phyloP scores from a whole-genome alignment of 2,888 invertebrate genomes.

The Synergus japonicus region DNA sequence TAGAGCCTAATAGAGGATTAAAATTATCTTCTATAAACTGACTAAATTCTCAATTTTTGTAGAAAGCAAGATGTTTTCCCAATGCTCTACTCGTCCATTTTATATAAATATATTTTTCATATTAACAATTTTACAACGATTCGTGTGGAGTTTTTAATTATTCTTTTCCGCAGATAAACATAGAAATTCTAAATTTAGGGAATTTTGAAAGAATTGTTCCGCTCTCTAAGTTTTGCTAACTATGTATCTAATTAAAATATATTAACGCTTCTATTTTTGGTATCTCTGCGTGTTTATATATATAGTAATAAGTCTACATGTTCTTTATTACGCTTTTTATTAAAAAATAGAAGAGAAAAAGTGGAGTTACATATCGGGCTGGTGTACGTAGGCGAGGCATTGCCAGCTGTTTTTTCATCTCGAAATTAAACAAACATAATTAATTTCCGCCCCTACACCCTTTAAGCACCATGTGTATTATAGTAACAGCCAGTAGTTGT shows the following conservation, averaged over 20 bases:
- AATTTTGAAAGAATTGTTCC: background rate
- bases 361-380: background rate
- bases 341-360: background rate
- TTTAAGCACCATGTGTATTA: slow-evolving; percentile 38
- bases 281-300: background rate
- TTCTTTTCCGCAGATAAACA: too few species aligned
- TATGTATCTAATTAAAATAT: background rate
- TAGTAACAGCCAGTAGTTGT: slow-evolving; percentile 19
- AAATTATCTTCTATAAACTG: background rate
- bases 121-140: too few species aligned
- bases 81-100: too few species aligned
- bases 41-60: background rate
- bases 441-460: slow-evolving; percentile 52
- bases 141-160: too few species aligned
- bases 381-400: slow-evolving; percentile 40
- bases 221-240: background rate
- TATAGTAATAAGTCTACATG: background rate
- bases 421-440: slow-evolving; percentile 59
- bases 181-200: background rate
- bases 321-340: background rate
- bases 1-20: background rate
- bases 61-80: background rate
- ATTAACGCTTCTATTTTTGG: background rate
- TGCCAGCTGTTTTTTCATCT: slow-evolving; percentile 52
- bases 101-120: too few species aligned